These are phyloP conservation scores for Cepphus grylle DNA, from an alignment of 2,113 vertebrate genomes.

Conservation along the genomic window DNA sequence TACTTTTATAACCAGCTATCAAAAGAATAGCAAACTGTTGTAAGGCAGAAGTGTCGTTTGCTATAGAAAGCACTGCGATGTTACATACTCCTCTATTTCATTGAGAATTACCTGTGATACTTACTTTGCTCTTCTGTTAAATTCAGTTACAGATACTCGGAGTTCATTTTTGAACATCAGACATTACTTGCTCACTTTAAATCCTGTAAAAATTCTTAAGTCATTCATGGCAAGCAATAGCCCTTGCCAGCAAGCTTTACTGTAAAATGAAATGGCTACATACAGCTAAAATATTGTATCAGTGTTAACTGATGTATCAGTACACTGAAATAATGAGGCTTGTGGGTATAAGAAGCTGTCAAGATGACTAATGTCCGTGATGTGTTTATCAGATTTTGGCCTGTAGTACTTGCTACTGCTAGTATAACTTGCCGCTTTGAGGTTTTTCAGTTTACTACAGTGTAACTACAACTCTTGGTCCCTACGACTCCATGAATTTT, in stretches of 20 bases:
- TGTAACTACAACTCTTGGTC: background rate
- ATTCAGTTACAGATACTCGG: background rate
- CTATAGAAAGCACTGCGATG: background rate
- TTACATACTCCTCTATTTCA: accelerated
- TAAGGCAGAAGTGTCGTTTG: background rate
- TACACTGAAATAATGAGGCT: background rate
- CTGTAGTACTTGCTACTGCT: background rate
- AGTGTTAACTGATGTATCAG: background rate
- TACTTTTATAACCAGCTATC: background rate
- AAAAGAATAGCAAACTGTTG: background rate
- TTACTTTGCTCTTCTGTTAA: background rate
- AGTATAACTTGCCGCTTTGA: background rate
- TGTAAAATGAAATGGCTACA: background rate
- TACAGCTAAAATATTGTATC: background rate
- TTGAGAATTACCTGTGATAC: background rate
- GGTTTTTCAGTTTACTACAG: background rate
- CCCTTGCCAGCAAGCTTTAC: background rate
- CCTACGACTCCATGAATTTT: background rate
- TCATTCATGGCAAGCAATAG: background rate
- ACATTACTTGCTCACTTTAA: background rate
- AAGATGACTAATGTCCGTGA: background rate
- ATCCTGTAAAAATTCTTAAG: background rate
- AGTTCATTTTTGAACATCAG: background rate
- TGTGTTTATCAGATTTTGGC: background rate
- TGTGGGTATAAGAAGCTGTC: background rate